Evolutionary conservation across 2,888 invertebrate genomes (phyloP).

Genomic region (Germaria angustata): DNA sequence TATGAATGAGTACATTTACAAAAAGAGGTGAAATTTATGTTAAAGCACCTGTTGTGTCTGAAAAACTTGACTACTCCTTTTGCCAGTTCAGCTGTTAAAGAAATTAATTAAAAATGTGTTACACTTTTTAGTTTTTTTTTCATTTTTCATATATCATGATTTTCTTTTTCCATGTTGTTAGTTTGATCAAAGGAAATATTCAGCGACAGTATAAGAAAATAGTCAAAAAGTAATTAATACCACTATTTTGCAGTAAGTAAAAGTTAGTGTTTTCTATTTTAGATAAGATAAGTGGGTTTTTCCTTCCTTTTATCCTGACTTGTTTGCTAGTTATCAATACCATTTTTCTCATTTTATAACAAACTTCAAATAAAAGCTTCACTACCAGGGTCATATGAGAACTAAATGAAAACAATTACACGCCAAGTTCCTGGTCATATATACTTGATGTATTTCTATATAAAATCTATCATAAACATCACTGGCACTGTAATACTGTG

Average conservation of each 20-base stretch:
- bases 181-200: conserved; percentile 16
- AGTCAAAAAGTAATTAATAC: conserved; percentile 36
- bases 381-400: too few species aligned
- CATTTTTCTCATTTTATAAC: too few species aligned
- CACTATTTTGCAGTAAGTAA: background rate
- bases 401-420: too few species aligned
- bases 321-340: too few species aligned
- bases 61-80: conserved; percentile 39
- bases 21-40: conserved; percentile 20
- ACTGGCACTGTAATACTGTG: too few species aligned
- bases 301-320: too few species aligned
- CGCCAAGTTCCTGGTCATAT: too few species aligned
- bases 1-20: background rate
- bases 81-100: conserved; percentile 22
- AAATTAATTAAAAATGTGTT: conserved; percentile 57
- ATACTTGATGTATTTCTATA: too few species aligned
- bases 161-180: background rate
- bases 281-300: too few species aligned
- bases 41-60: conserved; percentile 43
- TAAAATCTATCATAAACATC: too few species aligned
- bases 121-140: conserved; percentile 1
- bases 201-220: background rate
- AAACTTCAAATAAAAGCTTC: too few species aligned
- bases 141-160: conserved; percentile 3
- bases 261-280: too few species aligned